Conservation (phyloP, 2,113 vertebrate genomes). For the Catharus fuscescens region DNA sequence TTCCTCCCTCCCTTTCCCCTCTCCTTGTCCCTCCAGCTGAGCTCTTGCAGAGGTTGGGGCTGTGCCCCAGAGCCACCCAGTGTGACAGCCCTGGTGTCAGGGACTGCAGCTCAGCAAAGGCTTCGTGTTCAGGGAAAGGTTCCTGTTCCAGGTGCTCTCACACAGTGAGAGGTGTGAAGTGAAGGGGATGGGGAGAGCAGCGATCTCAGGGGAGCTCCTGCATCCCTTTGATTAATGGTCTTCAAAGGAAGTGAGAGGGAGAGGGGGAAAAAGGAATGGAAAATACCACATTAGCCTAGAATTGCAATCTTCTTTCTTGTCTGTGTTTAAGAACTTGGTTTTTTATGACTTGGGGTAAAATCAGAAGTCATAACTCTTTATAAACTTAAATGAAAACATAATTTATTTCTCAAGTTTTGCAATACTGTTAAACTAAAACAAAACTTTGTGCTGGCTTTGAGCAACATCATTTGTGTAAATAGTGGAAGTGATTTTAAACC, state of each 20-base stretch:
- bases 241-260: neutral
- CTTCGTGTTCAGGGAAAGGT: neutral
- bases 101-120: neutral
- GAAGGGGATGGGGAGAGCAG: neutral
- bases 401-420: conserved; percentile 5
- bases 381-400: conserved; percentile 27
- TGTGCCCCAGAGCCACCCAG: neutral
- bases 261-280: neutral
- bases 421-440: neutral
- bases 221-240: neutral
- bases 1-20: neutral
- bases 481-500: conserved; percentile 23
- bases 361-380: neutral
- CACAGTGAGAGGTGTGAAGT: neutral
- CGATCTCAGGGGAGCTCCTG: neutral
- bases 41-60: neutral
- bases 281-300: conserved; percentile 8
- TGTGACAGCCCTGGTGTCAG: fast-evolving
- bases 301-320: conserved; percentile 3
- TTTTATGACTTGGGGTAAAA: neutral
- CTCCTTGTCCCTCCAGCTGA: fast-evolving
- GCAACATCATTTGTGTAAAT: neutral
- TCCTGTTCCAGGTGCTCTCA: neutral
- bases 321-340: neutral
- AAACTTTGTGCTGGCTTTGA: neutral